Base-by-base conservation (phyloP, 2,888 invertebrate species). In the Timandra comae region DNA sequence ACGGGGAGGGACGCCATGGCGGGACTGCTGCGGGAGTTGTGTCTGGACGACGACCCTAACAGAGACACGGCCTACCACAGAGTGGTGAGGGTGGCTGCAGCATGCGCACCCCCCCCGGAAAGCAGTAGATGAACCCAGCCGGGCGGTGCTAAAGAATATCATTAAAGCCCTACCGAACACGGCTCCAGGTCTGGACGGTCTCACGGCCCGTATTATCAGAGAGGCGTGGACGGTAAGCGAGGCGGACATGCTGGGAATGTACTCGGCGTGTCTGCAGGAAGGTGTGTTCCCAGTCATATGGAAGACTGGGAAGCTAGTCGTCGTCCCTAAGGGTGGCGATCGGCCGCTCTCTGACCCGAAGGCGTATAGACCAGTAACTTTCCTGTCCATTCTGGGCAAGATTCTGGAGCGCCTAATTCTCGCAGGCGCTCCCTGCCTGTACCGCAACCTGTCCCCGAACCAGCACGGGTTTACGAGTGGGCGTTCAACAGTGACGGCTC, bases 151-250 rank as follows among this genome's bases (percentile, higher is more conserved):
- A n/a, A n/a, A n/a, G n/a, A n/a, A n/a, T 0, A 51, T 58, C 21
- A 29, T 62, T 1, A 33, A 7, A 31, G 7, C 10, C 0, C 29
- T 61, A 0, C 55, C 56, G 0, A 53, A 55, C 39, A 63, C 51
- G 3, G 47, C 58, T 0, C 56, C 56, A n/a, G 64, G 63, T 0
- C 27, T 49, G 3, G 57, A 64, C 7, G 57, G 62, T 0, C 25
- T 62, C 0, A 45, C 45, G 0, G 45, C 56, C 0, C 13, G 29
- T 0, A 59, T 63, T 0, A 3, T 60, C 0, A 43, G 31, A 7
- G 12, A 45, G 7, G 42, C 38, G 2, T 59, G 53, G 43, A 21
- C 7, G 3, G 49, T 34, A 0, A 38, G 46, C 0, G 6, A 28
- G 0, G 20, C 30, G 0, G 52, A 55, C 3, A 13, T 55, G 7